Conservation (phyloP, 2,797 vertebrate species). For the Eulemur rubriventer region DNA sequence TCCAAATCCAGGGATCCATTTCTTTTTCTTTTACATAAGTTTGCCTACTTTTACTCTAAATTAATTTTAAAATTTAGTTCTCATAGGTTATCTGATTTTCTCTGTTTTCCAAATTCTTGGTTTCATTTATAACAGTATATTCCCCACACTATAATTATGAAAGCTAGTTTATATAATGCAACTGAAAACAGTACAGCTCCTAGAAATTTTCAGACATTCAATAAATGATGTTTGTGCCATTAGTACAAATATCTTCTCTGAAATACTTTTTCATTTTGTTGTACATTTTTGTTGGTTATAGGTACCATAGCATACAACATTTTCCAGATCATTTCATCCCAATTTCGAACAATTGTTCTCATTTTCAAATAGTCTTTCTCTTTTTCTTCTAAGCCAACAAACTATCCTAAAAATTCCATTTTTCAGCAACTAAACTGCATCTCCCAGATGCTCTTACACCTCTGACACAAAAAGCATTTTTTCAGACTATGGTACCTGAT, state of each 20-base stretch:
- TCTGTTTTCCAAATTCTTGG: not conserved
- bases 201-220: not conserved
- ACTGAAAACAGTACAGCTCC: not conserved
- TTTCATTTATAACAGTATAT: constrained; percentile 15
- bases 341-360: constrained; percentile 51
- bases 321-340: constrained; percentile 57
- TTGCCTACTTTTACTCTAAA: constrained; percentile 11
- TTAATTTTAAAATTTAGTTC: not conserved
- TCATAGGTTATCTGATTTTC: not conserved
- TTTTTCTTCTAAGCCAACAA: constrained; percentile 41
- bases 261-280: constrained; percentile 53
- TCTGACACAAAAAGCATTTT: constrained; percentile 30
- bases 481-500: not conserved
- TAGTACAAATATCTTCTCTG: constrained; percentile 40
- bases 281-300: constrained; percentile 39
- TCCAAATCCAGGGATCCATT: not conserved
- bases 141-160: not conserved
- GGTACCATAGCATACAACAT: not conserved
- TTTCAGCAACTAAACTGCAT: constrained; percentile 37
- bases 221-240: not conserved
- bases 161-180: constrained; percentile 20
- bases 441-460: not conserved
- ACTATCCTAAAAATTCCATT: not conserved
- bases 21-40: not conserved
- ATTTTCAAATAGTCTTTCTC: constrained; percentile 46